Base-by-base conservation (phyloP, 2,888 invertebrate genomes). In the Neoscelio sp. region DNA sequence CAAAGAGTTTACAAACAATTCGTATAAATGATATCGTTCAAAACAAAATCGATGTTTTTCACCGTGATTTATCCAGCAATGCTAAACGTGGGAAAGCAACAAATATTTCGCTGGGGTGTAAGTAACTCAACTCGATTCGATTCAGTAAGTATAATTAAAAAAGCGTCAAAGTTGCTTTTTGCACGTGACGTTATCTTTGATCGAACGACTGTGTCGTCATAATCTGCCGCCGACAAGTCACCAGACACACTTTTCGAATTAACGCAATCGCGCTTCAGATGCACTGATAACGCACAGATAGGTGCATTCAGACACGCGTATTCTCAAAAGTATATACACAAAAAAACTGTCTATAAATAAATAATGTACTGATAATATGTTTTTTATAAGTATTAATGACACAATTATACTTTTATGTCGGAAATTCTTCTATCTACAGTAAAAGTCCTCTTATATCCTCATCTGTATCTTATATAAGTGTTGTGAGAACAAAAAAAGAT, bases 81-180 rank as follows among this genome's bases (percentile, higher is more conserved):
- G 56, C 50, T 23, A 33, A 62, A 68, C 78, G 78, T 78, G 78
- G 78, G 78, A 78, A 78, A 73, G 54, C 50, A 13, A 60, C 35
- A 40, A 38, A 62, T 54, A 68, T 70, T 46, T 18, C 60, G 48
- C 1, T 62, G 35, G 15, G 48, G 60, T 42, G 67, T 60, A 40
- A 73, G 60, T 78, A 67, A 78, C 40, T 38, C 56, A 56, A 46
- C 15, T 17, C 54, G 42, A 56, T 64, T 46, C 62, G 48, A 20
- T 48, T n/a, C n/a, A n/a, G n/a, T n/a, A 30, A 13, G 44, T 42
- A 18, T 50, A 74, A 58, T 74, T 48, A 50, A 74, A 73, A 74
- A 64, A 74, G 65, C 74, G 64, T 65, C 54, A 77, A 68, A 70
- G 65, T 70, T 50, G 58, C 64, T 58, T 64, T 70, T 65, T 56